A percentile compares a stretch with the other conserved stretches of the same genome.
These are phyloP conservation scores for Plebejus melissa DNA, from an alignment of 2,888 invertebrate species.

Conservation along the genomic window DNA sequence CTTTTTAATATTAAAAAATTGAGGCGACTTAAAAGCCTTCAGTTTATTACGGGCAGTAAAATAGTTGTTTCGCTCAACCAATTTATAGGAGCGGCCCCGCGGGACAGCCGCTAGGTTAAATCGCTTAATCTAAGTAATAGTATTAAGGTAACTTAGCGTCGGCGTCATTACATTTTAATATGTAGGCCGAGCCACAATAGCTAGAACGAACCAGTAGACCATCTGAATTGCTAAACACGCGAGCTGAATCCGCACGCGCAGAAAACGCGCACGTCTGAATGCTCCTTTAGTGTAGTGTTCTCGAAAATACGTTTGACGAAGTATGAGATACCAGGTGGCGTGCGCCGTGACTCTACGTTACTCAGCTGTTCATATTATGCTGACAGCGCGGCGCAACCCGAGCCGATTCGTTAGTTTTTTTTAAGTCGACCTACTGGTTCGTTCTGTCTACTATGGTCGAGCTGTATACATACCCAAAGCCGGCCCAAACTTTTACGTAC, in stretches of 20 bases:
- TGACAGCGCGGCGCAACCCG: too few relatives aligned
- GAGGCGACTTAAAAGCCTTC: background rate
- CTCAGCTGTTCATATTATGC: too few relatives aligned
- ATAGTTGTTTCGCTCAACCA: conserved; percentile 10
- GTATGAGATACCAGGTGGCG: too few relatives aligned
- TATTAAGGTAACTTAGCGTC: background rate
- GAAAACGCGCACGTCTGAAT: too few relatives aligned
- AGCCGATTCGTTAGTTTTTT: too few relatives aligned
- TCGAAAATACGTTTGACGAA: too few relatives aligned
- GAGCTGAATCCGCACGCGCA: too few relatives aligned
- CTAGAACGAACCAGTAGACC: too few relatives aligned
- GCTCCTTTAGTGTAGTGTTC: too few relatives aligned
- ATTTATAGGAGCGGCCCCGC: conserved; percentile 11
- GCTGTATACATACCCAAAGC: conserved; percentile 6
- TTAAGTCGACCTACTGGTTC: too few relatives aligned
- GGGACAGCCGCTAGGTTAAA: conserved; percentile 15
- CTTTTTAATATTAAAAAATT: background rate
- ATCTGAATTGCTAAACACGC: too few relatives aligned
- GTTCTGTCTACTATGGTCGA: background rate
- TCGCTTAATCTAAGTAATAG: conserved; percentile 27
- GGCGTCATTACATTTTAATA: conserved; percentile 19
- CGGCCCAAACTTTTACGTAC: conserved; percentile 23
- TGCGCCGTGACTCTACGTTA: too few relatives aligned
- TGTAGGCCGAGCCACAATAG: background rate
- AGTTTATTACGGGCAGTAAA: conserved; percentile 23